Evolutionary conservation across 2,888 invertebrate species (phyloP).

Genomic region (Leucophenga maculata): DNA sequence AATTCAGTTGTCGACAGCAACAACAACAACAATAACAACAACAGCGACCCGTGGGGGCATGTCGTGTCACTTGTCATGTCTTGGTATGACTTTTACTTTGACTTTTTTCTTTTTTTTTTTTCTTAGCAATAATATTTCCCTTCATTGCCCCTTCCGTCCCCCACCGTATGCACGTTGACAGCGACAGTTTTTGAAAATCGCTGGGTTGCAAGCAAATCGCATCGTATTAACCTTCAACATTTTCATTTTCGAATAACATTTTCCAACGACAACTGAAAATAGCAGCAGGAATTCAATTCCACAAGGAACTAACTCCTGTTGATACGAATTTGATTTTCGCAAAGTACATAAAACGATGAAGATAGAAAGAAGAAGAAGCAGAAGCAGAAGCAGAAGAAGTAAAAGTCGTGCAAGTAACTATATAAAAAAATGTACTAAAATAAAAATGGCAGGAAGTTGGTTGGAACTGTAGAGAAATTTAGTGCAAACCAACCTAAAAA

Average conservation of each 20-base stretch:
- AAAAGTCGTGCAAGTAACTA: constrained; percentile 12
- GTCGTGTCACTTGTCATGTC: constrained; percentile 45
- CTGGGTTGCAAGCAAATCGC: constrained; percentile 47
- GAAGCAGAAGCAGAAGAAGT: no score
- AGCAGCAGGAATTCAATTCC: constrained; percentile 48
- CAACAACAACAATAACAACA: neutral
- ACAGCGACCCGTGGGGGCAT: constrained; percentile 19
- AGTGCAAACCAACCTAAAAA: neutral
- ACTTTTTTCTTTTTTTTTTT: neutral
- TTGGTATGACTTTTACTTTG: constrained; percentile 42
- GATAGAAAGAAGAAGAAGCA: constrained; percentile 9
- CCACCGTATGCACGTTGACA: no score
- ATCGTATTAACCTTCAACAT: constrained; percentile 60
- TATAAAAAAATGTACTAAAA: constrained; percentile 33
- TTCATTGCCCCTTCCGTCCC: no score
- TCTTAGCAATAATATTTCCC: no score
- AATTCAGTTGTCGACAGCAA: constrained; percentile 1
- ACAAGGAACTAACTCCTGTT: constrained; percentile 23
- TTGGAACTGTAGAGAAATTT: neutral
- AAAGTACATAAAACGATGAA: constrained; percentile 40
- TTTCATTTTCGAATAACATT: constrained; percentile 41
- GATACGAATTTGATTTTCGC: constrained; percentile 58
- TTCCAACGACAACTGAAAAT: neutral
- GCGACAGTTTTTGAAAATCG: neutral
- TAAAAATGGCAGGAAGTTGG: neutral